Percentiles rank a stretch among this genome's conserved stretches.
phyloP scores from a whole-genome alignment of 2,797 vertebrate species.

The Sebastes goodei region DNA sequence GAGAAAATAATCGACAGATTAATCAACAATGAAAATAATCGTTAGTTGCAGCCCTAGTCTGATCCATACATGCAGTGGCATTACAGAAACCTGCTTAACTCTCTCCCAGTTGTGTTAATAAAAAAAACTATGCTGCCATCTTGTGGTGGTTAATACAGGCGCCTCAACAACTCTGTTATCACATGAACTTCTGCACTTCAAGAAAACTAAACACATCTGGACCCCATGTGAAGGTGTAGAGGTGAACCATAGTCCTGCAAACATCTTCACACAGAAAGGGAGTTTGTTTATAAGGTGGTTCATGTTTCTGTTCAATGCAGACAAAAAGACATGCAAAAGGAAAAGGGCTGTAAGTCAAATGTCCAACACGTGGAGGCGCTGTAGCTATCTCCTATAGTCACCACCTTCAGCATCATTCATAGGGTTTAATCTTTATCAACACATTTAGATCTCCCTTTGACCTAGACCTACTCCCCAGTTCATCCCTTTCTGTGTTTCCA shows the following conservation, averaged over 20 bases:
- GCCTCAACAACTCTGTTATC: background rate
- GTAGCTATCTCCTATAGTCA: background rate
- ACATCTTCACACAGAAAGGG: background rate
- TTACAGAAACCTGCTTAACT: background rate
- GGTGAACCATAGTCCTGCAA: background rate
- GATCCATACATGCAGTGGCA: background rate
- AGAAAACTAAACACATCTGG: background rate
- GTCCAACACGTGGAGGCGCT: constrained; percentile 47
- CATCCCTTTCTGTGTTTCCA: background rate
- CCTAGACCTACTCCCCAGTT: background rate
- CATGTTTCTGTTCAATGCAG: background rate
- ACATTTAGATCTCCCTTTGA: background rate
- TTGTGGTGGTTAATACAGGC: constrained; percentile 26
- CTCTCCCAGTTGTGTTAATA: background rate
- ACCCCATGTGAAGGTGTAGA: background rate
- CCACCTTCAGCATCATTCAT: background rate
- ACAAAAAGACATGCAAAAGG: background rate
- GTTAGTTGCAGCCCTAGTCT: background rate
- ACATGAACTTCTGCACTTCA: background rate
- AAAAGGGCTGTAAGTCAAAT: background rate
- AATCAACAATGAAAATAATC: no score
- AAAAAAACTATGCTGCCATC: constrained; percentile 61
- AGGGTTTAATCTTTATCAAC: background rate
- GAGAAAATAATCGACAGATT: no score
- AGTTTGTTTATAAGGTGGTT: background rate